Conservation (phyloP, 2,797 vertebrate genomes). For the Myripristis murdjan region DNA sequence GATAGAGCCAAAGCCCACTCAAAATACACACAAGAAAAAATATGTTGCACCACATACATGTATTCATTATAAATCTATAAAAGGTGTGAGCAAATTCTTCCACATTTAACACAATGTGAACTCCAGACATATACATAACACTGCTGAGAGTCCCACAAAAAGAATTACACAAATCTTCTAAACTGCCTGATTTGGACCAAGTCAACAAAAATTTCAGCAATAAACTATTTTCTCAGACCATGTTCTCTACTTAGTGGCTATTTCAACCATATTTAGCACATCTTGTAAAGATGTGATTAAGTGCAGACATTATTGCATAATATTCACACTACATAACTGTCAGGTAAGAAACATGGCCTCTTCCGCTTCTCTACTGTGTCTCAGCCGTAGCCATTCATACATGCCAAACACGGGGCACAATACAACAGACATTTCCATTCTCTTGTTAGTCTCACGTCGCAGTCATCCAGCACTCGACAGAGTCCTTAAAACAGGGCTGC, state of each 20-base stretch:
- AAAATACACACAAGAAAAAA: conserved; percentile 21
- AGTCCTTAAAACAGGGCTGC: conserved; percentile 45
- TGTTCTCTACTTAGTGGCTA: conserved; percentile 38
- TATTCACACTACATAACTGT: conserved; percentile 29
- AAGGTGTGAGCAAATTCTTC: conserved; percentile 23
- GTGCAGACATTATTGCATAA: conserved; percentile 56
- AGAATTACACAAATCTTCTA: conserved; percentile 18
- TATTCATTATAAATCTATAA: conserved; percentile 14
- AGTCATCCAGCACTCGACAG: conserved; percentile 18
- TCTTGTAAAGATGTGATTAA: conserved; percentile 52
- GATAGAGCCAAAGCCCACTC: conserved; percentile 40
- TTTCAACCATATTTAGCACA: conserved; percentile 49
- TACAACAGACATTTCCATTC: conserved; percentile 55
- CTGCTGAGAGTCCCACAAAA: conserved; percentile 5
- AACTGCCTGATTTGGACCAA: conserved; percentile 21
- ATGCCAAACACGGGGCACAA: conserved; percentile 20
- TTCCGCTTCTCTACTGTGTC: conserved; percentile 26
- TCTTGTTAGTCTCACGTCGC: conserved; percentile 49
- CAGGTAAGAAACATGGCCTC: conserved; percentile 35
- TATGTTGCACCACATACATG: conserved; percentile 4
- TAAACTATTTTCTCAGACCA: conserved; percentile 43
- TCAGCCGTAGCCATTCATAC: conserved; percentile 21
- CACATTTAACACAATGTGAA: conserved; percentile 27
- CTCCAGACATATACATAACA: conserved; percentile 16
- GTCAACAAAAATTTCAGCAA: conserved; percentile 52